Percentiles rank a stretch among this genome's conserved stretches.
These are phyloP conservation scores for Lasioglossum morio DNA, from an alignment of 2,888 invertebrate species.

Conservation along the genomic window DNA sequence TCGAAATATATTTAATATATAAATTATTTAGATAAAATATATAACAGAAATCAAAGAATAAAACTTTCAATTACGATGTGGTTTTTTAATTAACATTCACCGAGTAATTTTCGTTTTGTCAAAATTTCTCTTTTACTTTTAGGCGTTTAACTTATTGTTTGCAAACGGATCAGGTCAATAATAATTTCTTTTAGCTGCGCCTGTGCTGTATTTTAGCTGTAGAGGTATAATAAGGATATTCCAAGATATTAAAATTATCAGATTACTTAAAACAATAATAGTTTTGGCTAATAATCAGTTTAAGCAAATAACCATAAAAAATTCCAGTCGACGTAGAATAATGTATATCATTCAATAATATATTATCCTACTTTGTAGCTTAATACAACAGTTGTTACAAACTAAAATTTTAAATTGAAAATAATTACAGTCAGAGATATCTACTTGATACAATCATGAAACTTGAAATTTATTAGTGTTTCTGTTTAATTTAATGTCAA, in stretches of 20 bases:
- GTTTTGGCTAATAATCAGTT: neutral
- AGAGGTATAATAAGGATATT: neutral
- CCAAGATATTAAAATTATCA: neutral
- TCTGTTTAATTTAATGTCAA: too few species aligned
- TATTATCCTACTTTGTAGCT: neutral
- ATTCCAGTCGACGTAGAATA: neutral
- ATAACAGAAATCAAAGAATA: conserved; percentile 10
- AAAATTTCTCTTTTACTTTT: neutral
- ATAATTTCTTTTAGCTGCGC: neutral
- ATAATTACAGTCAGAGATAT: too few species aligned
- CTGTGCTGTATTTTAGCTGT: too few species aligned
- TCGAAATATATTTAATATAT: conserved; percentile 18
- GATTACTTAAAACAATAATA: neutral
- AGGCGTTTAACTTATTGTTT: neutral
- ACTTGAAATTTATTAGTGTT: too few species aligned
- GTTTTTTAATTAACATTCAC: conserved; percentile 33
- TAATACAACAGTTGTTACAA: neutral
- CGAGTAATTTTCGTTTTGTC: conserved; percentile 44
- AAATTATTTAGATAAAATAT: conserved; percentile 27
- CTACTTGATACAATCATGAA: too few species aligned
- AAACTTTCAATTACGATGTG: conserved; percentile 17
- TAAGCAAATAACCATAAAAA: neutral
- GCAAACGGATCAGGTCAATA: neutral
- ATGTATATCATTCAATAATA: neutral
- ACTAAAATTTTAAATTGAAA: too few species aligned